phyloP scores from a whole-genome alignment of 1,140 invertebrate genomes.

The Thaumatotibia leucotreta region DNA sequence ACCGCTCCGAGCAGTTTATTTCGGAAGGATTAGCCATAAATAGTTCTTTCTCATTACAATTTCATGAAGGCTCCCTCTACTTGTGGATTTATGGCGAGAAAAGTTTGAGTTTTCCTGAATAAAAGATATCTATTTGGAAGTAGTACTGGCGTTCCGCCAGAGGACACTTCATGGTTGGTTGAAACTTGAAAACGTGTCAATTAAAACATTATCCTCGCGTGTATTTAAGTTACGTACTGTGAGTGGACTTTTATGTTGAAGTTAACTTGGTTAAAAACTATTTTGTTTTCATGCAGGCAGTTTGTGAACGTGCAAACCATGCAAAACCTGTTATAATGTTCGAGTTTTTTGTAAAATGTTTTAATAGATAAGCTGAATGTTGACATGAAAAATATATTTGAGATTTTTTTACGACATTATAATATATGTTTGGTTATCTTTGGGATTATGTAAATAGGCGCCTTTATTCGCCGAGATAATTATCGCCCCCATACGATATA shows the following conservation, averaged over 20 bases:
- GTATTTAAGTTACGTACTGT: background rate
- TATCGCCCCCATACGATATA: slow-evolving; percentile 16
- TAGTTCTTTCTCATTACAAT: slow-evolving; percentile 71
- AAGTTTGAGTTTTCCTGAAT: slow-evolving; percentile 72
- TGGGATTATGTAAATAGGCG: background rate
- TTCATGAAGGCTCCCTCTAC: slow-evolving; percentile 63
- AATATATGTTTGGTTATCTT: background rate
- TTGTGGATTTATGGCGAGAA: slow-evolving; percentile 68
- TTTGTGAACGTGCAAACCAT: background rate
- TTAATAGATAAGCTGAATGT: too few species aligned
- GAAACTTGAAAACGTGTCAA: slow-evolving; percentile 29
- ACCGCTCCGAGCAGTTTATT: slow-evolving; percentile 59
- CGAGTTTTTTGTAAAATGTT: background rate
- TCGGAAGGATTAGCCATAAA: slow-evolving; percentile 72
- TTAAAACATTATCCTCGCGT: slow-evolving; percentile 1
- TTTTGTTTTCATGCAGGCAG: background rate
- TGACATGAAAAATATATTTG: too few species aligned
- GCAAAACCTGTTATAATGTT: background rate
- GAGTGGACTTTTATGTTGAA: background rate
- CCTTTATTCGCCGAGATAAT: slow-evolving; percentile 13
- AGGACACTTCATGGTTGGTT: slow-evolving; percentile 41
- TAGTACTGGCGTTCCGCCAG: slow-evolving; percentile 55
- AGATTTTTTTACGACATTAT: too few species aligned
- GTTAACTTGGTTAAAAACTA: background rate
- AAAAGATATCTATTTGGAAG: slow-evolving; percentile 71